These are phyloP conservation scores for Diarsia brunnea DNA, from an alignment of 2,888 invertebrate species.

Conservation along the genomic window DNA sequence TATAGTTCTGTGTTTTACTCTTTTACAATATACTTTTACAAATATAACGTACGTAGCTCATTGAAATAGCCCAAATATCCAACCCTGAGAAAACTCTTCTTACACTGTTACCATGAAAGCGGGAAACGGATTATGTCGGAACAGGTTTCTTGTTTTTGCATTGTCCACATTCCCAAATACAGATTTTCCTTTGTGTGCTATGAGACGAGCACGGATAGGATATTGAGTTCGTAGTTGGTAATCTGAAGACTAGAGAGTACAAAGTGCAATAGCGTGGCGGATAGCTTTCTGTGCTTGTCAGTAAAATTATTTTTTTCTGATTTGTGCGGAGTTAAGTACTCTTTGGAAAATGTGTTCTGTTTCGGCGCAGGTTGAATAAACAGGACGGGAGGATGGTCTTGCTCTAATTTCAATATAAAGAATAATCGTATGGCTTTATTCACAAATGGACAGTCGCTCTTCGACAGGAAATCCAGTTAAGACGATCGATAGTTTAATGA, in stretches of 20 bases:
- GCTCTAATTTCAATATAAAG: not conserved
- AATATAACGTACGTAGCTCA: too few relatives aligned
- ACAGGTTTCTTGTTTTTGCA: slow-evolving; percentile 10
- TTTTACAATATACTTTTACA: too few relatives aligned
- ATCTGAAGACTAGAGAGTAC: slow-evolving; percentile 1
- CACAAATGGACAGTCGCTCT: not conserved
- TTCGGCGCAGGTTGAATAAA: not conserved
- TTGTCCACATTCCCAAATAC: not conserved
- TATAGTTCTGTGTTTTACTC: too few relatives aligned
- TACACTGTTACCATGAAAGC: not conserved
- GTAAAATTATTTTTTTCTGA: not conserved
- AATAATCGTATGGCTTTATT: not conserved
- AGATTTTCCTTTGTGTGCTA: slow-evolving; percentile 11
- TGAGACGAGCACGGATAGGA: too few relatives aligned
- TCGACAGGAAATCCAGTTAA: not conserved
- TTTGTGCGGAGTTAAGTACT: not conserved
- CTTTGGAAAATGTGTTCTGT: not conserved
- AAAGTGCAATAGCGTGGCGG: not conserved
- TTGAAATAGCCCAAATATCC: too few relatives aligned
- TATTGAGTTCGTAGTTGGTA: slow-evolving; percentile 16
- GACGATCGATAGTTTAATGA: not conserved
- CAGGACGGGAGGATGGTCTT: not conserved
- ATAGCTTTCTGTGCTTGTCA: not conserved
- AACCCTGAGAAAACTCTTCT: too few relatives aligned
- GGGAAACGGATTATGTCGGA: slow-evolving; percentile 13